These are phyloP conservation scores for Zosterops lateralis DNA, from an alignment of 2,113 vertebrate genomes.

Conservation along the genomic window DNA sequence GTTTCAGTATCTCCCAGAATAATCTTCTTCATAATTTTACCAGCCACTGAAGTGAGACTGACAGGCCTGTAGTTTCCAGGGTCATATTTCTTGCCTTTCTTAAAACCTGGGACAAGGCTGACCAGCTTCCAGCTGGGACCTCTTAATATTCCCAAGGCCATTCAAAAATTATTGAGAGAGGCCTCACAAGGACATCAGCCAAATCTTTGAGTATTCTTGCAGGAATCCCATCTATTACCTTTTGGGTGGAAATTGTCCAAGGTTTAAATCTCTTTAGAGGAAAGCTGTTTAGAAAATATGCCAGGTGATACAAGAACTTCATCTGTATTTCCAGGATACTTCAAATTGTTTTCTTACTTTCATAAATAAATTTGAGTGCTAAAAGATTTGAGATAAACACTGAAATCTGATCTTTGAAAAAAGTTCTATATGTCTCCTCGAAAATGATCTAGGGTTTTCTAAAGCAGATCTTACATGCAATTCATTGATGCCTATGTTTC, in stretches of 20 bases:
- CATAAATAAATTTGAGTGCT: neutral
- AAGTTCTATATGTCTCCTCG: neutral
- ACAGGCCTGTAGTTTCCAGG: neutral
- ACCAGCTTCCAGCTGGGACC: neutral
- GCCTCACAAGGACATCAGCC: neutral
- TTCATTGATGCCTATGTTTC: neutral
- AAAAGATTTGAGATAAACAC: neutral
- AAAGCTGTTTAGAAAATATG: neutral
- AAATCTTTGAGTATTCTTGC: neutral
- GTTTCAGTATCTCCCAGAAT: neutral
- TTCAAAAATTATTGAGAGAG: neutral
- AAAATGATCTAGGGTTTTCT: neutral
- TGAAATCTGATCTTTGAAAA: neutral
- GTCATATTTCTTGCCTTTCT: neutral
- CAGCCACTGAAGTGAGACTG: neutral
- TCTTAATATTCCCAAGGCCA: rapidly evolving
- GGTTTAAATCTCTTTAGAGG: neutral
- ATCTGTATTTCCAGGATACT: neutral
- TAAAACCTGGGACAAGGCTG: neutral
- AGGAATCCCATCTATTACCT: neutral
- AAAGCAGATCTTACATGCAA: neutral
- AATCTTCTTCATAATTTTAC: neutral
- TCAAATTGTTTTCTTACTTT: neutral
- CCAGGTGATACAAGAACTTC: neutral
- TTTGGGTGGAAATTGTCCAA: neutral